Evolutionary conservation across 2,113 vertebrate species (phyloP), one percentile per base, ranked within the genome.

Genomic region (Lota lota): DNA sequence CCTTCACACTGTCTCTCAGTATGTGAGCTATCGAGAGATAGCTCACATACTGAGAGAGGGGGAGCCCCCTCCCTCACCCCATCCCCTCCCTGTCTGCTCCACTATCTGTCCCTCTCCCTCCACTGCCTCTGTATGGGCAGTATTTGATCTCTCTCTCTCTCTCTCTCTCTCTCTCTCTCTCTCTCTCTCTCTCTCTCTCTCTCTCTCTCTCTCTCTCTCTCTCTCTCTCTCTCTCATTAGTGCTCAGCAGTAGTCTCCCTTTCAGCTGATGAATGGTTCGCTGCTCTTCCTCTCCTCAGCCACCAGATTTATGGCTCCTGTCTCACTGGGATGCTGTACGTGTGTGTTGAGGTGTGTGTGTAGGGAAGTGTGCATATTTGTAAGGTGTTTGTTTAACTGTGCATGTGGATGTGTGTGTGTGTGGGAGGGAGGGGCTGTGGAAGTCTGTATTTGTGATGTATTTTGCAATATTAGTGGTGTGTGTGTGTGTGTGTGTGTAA

Each of bases 171-270:
- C 22, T 16, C 47, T 53, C 68, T n/a, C 59, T 53, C 19, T 2
- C 64, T 56, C 5, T 28, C 36, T 12, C 18, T 18, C 63, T 53
- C 36, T 61, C 22, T 56, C 53, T 56, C 53, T 16, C 16, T 56
- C 53, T 56, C 53, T n/a, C 53, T 56, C 53, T 56, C 18, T 56
- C 53, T 79, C 72, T 50, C 79, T 83, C 81, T 66, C 74, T 73
- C 20, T 78, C 84, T 67, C 54, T 74, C 80, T 85, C 69, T 83
- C 80, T 80, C 84, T 89, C 86, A 89, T 90, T 89, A 85, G 79
- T 75, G 79, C 81, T 68, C 75, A 79, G 82, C 81, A 70, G 81
- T 66, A 20, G 74, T 67, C 76, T 77, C 64, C 70, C 60, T 75
- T 72, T 71, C 66, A 47, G 59, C 85, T 86, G 83, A 83, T 66